phyloP scores from a whole-genome alignment of 2,797 vertebrate species.

The Microctenopoma lineatum region DNA sequence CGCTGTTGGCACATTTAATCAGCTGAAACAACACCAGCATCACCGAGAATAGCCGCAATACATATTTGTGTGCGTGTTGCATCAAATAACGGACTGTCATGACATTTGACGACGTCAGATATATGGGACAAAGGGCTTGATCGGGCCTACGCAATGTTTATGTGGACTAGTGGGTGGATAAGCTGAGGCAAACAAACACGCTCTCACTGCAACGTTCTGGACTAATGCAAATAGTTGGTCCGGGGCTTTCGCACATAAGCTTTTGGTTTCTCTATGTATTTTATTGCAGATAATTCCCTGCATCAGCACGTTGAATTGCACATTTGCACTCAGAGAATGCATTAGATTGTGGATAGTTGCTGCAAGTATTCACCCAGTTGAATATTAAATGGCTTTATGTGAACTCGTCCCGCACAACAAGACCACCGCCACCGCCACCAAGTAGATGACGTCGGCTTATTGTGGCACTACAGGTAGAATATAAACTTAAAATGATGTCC shows the following conservation, averaged over 20 bases:
- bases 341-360: constrained; percentile 13
- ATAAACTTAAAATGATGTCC: constrained; percentile 35
- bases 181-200: constrained; percentile 76
- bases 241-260: constrained; percentile 26
- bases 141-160: constrained; percentile 75
- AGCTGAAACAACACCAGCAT: not conserved
- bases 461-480: constrained; percentile 10
- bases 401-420: constrained; percentile 23
- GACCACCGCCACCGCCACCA: constrained; percentile 12
- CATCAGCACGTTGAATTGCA: constrained; percentile 8
- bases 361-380: constrained; percentile 14
- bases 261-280: constrained; percentile 4
- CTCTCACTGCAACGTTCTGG: constrained; percentile 77
- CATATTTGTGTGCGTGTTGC: constrained; percentile 19
- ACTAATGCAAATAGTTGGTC: constrained; percentile 29
- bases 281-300: not conserved
- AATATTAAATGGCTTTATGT: constrained; percentile 6
- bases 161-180: constrained; percentile 78
- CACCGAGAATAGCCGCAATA: not conserved
- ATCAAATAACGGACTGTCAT: constrained; percentile 61
- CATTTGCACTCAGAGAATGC: not conserved
- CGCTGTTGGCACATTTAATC: constrained; percentile 15
- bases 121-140: constrained; percentile 74
- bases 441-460: constrained; percentile 8
- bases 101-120: constrained; percentile 63